Evolutionary conservation across 2,888 invertebrate species (phyloP).

Genomic region (Hermaeophaga mercurialis): DNA sequence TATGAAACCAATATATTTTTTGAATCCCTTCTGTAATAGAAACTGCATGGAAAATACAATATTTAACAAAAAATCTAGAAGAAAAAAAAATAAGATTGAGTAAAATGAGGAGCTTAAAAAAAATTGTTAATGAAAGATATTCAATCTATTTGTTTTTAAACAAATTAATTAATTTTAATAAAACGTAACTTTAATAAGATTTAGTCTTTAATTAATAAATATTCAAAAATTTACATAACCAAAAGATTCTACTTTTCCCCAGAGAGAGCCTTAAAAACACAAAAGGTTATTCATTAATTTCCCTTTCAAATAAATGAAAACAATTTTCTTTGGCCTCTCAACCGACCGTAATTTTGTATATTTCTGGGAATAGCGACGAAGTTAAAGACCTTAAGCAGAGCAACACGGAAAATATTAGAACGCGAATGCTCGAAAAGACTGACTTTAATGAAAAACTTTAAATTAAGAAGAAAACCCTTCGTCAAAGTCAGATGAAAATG

Average conservation of each 20-base stretch:
- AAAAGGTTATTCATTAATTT: constrained; percentile 20
- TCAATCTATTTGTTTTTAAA: no score
- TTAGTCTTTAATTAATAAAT: constrained; percentile 10
- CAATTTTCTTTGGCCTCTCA: constrained; percentile 11
- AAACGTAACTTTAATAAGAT: background rate
- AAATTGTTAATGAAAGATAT: no score
- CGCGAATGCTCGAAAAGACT: background rate
- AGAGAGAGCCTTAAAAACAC: constrained; percentile 4
- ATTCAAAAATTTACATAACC: constrained; percentile 11
- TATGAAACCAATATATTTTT: no score
- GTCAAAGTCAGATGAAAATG: no score
- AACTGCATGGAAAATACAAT: no score
- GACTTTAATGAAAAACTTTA: background rate
- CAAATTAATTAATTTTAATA: constrained; percentile 6
- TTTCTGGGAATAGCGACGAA: constrained; percentile 4
- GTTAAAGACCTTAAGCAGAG: constrained; percentile 5
- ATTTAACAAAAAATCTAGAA: no score
- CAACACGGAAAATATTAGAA: background rate
- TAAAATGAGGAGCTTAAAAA: no score
- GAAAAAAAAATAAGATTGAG: no score
- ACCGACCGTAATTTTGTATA: constrained; percentile 8
- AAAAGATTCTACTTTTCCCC: constrained; percentile 8
- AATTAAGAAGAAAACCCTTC: background rate
- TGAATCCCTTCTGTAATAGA: no score
- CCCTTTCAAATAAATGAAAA: constrained; percentile 19